Base-by-base conservation (phyloP, 2,888 invertebrate species). In the Hymenopus coronatus region DNA sequence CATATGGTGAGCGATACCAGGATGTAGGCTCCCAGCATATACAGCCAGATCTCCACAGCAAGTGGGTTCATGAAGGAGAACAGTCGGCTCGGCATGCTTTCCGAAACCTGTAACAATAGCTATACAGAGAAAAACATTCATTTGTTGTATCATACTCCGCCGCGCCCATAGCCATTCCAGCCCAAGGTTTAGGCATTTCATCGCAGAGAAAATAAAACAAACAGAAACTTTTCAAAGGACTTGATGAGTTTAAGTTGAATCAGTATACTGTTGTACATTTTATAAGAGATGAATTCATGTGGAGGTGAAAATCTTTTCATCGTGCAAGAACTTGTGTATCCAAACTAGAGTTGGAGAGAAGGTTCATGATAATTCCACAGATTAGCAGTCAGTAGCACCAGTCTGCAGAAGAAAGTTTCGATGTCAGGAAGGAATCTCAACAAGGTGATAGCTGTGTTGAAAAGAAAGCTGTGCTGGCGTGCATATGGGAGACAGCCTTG, bases 41-140 rank as follows among this genome's bases (percentile, higher is more conserved):
- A 92, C 85, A 95, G 92, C 95, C 95, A 95, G 89, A 95, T 95
- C 92, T 95, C 94, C 33, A 94, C 93, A 3, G 95, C 94, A 88
- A 95, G 92, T 2, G 95, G 95, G 89, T 94, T 94, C 91, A 95
- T 93, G 92, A 95, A 95, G 84, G 94, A 94, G 92, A 95, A 95
- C 82, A 91, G 94, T 92, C 92, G 93, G 92, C 92, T 94, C 91
- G 92, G 94, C 93, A 92, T 93, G 92, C 91, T 94, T 93, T 92
- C 94, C 91, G 93, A 93, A 70, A 93, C 92, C 93, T 93, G 83
- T 15, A 88, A 84, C 46, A 88, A 88, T 28, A 70, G 81, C 86
- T 81, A 20, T 70, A 20, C 20, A 70, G 54, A 70, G 20, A 20
- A 70, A 70, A 70, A 6, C 9, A 40, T 40, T 40, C 40, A 40